Evolutionary conservation across 2,888 invertebrate genomes (phyloP), one percentile per base, ranked within the genome.

Genomic region (Drosophila flavopinicola): DNA sequence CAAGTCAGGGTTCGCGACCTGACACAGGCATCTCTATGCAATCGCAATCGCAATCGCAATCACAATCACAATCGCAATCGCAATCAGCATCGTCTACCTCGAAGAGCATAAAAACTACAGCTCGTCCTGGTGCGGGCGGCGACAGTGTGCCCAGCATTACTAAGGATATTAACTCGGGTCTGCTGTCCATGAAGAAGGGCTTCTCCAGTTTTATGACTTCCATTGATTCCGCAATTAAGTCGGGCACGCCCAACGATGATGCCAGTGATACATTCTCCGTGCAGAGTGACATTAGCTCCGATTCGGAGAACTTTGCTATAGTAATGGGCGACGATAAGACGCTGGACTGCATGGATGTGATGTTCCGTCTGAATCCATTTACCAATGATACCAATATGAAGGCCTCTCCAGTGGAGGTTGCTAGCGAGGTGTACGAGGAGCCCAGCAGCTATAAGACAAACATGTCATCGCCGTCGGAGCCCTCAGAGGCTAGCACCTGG

Each of bases 281-380:
- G 78, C 93, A 94, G 76, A 97, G 97, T 75, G 97, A 97, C 66
- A 94, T 95, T 29, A 96, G 96, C 75, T 96, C 96, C 0, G 98
- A 98, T 91, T 97, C 96, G 69, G 96, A 96, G 84, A 95, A 96
- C 77, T 97, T 95, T 88, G 94, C 96, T n/a, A 93, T 95, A 39
- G 93, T 96, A 0, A 92, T 95, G 74, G 94, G 94, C 30, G 93
- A 92, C 63, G 93, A 92, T 57, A 92, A 93, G 53, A 94, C 94
- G 63, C 93, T 94, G 1, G 94, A 94, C 63, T 94, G 94, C 74
- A 93, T 93, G 27, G 95, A 95, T 85, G 93, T 93, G n/a, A 94
- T 95, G 90, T 95, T 95, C 42, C 91, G 91, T 33, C 74, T 91
- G n/a, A 91, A 91, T 85, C 91, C 91, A 4, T 91, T 90, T 58